phyloP scores from a whole-genome alignment of 2,888 invertebrate species.

The Trilocha varians region DNA sequence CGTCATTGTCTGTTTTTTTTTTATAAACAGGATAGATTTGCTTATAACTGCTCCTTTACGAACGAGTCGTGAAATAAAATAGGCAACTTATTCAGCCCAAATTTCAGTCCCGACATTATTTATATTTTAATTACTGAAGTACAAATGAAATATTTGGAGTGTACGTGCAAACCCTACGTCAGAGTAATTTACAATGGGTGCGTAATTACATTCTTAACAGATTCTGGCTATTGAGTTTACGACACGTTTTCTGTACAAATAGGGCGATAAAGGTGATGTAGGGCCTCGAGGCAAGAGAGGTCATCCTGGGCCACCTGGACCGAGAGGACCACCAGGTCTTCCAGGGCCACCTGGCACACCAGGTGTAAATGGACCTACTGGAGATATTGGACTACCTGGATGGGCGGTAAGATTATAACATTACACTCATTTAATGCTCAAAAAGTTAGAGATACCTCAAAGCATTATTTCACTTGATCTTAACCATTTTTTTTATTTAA shows the following conservation, averaged over 20 bases:
- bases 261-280: slow-evolving; percentile 64
- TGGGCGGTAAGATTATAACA: slow-evolving; percentile 75
- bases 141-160: background rate
- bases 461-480: too few species aligned
- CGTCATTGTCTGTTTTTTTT: too few species aligned
- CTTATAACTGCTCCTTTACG: too few species aligned
- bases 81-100: background rate
- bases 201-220: background rate
- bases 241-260: slow-evolving; percentile 3
- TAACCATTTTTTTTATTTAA: too few species aligned
- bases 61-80: background rate
- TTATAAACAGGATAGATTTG: too few species aligned
- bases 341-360: slow-evolving; percentile 81
- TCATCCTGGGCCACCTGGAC: slow-evolving; percentile 86
- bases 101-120: background rate
- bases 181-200: background rate
- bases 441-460: too few species aligned
- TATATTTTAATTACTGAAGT: background rate
- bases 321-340: slow-evolving; percentile 81
- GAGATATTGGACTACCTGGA: slow-evolving; percentile 86
- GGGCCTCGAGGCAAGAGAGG: slow-evolving; percentile 74
- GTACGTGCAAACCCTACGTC: background rate
- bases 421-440: too few species aligned
- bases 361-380: slow-evolving; percentile 78
- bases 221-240: background rate